Evolutionary conservation across 1,140 invertebrate species (phyloP).

Genomic region (Microplitis mediator): DNA sequence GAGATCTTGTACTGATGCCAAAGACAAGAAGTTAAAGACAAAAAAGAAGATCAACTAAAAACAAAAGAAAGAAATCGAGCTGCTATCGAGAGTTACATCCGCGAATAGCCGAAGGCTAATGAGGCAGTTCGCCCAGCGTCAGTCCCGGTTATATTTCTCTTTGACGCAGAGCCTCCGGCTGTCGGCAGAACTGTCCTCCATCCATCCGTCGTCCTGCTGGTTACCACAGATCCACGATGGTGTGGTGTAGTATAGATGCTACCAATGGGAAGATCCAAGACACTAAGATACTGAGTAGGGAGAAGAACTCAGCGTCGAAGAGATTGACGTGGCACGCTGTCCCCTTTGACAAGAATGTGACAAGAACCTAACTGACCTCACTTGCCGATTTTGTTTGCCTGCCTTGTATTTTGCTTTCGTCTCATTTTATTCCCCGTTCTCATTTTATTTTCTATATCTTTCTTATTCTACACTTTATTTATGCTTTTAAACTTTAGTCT

Average conservation of each 20-base stretch:
- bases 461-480: not conserved
- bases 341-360: slow-evolving; percentile 62
- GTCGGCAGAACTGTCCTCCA: slow-evolving; percentile 50
- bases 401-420: not conserved
- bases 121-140: slow-evolving; percentile 57
- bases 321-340: slow-evolving; percentile 62
- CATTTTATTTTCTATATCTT: not conserved
- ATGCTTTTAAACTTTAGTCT: no score
- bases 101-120: slow-evolving; percentile 58
- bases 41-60: not conserved
- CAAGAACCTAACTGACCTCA: slow-evolving; percentile 59
- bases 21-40: not conserved
- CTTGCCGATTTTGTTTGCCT: slow-evolving; percentile 37
- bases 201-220: slow-evolving; percentile 40
- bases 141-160: slow-evolving; percentile 61
- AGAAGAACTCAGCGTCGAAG: slow-evolving; percentile 46
- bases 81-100: slow-evolving; percentile 38
- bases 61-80: not conserved
- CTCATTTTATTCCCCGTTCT: not conserved
- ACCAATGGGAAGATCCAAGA: slow-evolving; percentile 22
- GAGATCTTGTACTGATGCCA: not conserved
- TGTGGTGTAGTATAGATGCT: no score
- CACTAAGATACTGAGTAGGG: slow-evolving; percentile 9
- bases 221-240: not conserved
- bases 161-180: slow-evolving; percentile 58